Evolutionary conservation across 2,113 vertebrate species (phyloP).

Genomic region (Indicator indicator): DNA sequence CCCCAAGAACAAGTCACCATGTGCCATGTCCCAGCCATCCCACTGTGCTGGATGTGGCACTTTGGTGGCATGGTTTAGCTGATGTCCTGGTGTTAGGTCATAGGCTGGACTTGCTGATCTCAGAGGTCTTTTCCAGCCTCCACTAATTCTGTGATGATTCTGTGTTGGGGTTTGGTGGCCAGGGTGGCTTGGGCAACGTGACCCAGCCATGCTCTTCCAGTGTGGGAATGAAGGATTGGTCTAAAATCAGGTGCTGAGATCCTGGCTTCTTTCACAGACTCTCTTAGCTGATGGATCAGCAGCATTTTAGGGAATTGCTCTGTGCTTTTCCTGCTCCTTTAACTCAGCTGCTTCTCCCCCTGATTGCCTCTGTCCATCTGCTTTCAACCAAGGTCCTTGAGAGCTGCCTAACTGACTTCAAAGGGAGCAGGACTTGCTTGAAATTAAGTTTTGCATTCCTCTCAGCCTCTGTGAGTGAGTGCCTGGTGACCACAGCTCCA

Average conservation of each 20-base stretch:
- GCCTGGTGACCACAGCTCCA: neutral
- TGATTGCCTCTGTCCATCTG: neutral
- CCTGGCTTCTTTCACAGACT: neutral
- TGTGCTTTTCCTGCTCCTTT: neutral
- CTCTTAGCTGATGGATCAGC: neutral
- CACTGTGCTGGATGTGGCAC: accelerated
- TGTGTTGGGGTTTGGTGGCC: neutral
- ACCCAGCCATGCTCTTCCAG: accelerated
- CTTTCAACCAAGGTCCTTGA: neutral
- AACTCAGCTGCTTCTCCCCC: neutral
- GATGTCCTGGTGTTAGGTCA: too few relatives aligned
- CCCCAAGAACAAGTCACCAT: accelerated
- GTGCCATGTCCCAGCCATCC: neutral
- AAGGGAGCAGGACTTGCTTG: neutral
- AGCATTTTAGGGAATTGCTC: neutral
- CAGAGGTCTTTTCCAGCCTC: too few relatives aligned
- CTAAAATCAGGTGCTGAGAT: neutral
- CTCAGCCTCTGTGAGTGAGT: neutral
- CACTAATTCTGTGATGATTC: too few relatives aligned
- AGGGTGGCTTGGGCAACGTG: accelerated
- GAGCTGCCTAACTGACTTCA: slow-evolving; percentile 17
- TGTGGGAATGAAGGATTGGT: neutral
- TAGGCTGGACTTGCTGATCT: too few relatives aligned
- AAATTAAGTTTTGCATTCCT: neutral
- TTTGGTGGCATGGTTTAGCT: too few relatives aligned